Evolutionary conservation across 1,140 invertebrate species (phyloP), one percentile per base, ranked within the genome.

Genomic region (Psilanteris sp.): DNA sequence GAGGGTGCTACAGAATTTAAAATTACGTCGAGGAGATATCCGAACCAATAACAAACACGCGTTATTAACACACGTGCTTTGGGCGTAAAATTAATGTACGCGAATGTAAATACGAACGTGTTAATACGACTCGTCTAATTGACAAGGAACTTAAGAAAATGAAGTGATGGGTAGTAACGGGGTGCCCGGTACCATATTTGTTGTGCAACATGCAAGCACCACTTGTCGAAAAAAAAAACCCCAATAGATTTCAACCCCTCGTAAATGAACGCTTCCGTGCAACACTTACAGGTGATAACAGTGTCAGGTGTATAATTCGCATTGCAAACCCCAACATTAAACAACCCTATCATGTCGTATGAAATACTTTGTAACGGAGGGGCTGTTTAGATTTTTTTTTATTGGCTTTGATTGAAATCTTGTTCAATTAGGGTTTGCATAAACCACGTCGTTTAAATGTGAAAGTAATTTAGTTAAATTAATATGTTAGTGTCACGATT

Each of bases 271-370:
- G 26, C 11, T 57, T 11, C 36, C 16, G 34, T 32, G 13, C 48
- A 32, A n/a, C 16, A 48, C 50, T 71, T 41, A 68, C 73, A 79
- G 74, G 77, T 79, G 74, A 67, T 62, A 73, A 76, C 50, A 27
- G 46, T 50, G 67, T 46, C 73, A 79, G 67, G 61, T 67, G 57
- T 26, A 44, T 66, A 54, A 72, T 76, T 61, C 34, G n/a, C 31
- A 16, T 29, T 41, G 41, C 37, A 11, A 20, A 39, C 9, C 43
- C 10, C 54, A 13, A 14, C n/a, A 43, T 43, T 43, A 26, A 24
- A 6, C 39, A 37, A 18, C 10, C 34, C 34, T 10, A 37, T 37
- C 20, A 37, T 18, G 16, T 20, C 34, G 10, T 10, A 37, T 16
- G 1, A 37, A 37, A 7, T 20, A 37, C 20, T 20, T 20, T 37